Evolutionary conservation across 2,113 vertebrate genomes (phyloP), one percentile per base, ranked within the genome.

Genomic region (Halichoerus grypus): DNA sequence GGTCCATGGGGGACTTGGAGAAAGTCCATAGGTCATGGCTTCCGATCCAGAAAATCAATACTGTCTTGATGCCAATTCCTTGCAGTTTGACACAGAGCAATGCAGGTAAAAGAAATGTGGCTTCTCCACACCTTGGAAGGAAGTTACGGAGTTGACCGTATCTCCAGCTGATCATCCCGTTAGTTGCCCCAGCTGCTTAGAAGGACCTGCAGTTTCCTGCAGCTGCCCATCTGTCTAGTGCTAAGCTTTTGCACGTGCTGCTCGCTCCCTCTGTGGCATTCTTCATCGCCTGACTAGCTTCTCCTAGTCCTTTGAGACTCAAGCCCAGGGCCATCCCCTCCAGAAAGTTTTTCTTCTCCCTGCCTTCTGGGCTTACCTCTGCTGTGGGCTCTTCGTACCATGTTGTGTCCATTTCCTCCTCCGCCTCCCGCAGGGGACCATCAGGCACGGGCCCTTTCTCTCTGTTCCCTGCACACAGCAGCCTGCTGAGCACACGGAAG

Each of bases 21-120:
- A 67, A 92, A 95, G 76, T 90, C 61, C 71, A 49, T 71, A 95
- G 61, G 63, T 94, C 82, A 71, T 72, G 96, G 67, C 33, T 83
- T 96, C 59, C 74, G 55, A 79, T 74, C 22, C 15, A 57, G 31
- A 92, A 95, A 71, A 63, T 97, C 89, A 84, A 71, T 95, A 63
- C 16, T 87, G 36, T 92, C 65, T 77, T 86, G 72, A 93, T 92
- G 93, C 67, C 39, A 80, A 18, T 63, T 51, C 24, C 79, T 94
- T n/a, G 21, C 93, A 86, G 93, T 97, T 72, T 93, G 79, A 83
- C 59, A 76, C 4, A 81, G 42, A 77, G n/a, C 91, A 49, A 71
- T 97, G 53, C 39, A 83, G 59, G n/a, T 49, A 61, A 92, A 80
- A 94, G 88, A 86, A 88, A 94, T 57, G 7, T 76, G 36, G 51